phyloP scores from a whole-genome alignment of 2,797 vertebrate genomes.

The Neopelma chrysocephalum region DNA sequence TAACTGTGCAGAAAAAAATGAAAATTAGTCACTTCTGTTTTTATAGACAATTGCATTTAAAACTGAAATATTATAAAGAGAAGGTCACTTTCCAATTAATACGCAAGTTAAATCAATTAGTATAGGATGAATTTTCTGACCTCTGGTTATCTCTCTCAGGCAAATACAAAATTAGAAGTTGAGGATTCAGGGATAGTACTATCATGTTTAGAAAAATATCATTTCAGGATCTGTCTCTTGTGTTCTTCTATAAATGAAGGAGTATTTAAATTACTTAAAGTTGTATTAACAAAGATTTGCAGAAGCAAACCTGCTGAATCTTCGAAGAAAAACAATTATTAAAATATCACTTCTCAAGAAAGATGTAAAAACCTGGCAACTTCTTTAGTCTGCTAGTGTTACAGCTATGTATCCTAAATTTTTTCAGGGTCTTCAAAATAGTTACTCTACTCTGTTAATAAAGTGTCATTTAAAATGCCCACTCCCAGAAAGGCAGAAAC shows the following conservation, averaged over 20 bases:
- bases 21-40: background rate
- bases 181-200: background rate
- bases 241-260: background rate
- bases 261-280: background rate
- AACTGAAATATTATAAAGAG: background rate
- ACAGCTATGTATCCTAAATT: background rate
- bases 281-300: background rate
- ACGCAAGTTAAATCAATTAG: background rate
- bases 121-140: background rate
- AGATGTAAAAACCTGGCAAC: background rate
- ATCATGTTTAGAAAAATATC: background rate
- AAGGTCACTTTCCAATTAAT: background rate
- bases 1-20: background rate
- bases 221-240: background rate
- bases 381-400: background rate
- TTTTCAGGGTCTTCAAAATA: background rate
- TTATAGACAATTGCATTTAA: background rate
- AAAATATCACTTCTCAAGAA: background rate
- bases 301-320: background rate
- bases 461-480: slow-evolving; percentile 1
- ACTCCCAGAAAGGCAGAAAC: slow-evolving; percentile 42
- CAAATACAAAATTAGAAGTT: background rate
- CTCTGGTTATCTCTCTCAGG: background rate
- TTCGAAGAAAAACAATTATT: background rate
- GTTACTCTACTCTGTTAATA: background rate